These are phyloP conservation scores for Dryoscopus gambensis DNA, from an alignment of 2,113 vertebrate genomes.

Conservation along the genomic window DNA sequence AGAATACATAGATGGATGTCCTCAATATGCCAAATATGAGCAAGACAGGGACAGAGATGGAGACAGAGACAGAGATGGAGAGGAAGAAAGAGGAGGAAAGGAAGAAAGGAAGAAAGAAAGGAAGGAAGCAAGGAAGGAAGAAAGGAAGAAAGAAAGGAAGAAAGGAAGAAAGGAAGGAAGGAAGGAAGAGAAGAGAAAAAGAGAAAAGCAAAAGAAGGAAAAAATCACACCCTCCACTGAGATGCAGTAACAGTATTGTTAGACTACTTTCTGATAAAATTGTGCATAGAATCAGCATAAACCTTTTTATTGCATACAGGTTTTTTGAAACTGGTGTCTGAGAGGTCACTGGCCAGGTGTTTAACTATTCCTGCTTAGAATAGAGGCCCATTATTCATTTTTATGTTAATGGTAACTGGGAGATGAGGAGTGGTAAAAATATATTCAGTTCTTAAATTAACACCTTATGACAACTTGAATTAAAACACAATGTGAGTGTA, in stretches of 20 bases:
- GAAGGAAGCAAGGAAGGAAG: neutral
- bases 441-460: conserved; percentile 43
- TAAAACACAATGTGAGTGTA: conserved; percentile 16
- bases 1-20: neutral
- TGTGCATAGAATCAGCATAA: neutral
- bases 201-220: no score
- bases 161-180: neutral
- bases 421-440: conserved; percentile 20
- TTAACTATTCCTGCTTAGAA: conserved; percentile 17
- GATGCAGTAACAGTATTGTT: neutral
- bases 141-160: neutral
- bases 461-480: conserved; percentile 29
- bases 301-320: neutral
- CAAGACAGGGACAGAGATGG: neutral
- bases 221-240: fast-evolving
- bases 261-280: neutral
- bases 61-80: neutral
- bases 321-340: neutral
- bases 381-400: conserved; percentile 17
- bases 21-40: neutral
- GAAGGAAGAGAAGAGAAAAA: neutral
- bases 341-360: conserved; percentile 14
- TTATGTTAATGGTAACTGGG: neutral
- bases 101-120: neutral
- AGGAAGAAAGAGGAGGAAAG: neutral